Evolutionary conservation across 2,113 vertebrate species (phyloP), one percentile per base, ranked within the genome.

Genomic region (Conger conger): DNA sequence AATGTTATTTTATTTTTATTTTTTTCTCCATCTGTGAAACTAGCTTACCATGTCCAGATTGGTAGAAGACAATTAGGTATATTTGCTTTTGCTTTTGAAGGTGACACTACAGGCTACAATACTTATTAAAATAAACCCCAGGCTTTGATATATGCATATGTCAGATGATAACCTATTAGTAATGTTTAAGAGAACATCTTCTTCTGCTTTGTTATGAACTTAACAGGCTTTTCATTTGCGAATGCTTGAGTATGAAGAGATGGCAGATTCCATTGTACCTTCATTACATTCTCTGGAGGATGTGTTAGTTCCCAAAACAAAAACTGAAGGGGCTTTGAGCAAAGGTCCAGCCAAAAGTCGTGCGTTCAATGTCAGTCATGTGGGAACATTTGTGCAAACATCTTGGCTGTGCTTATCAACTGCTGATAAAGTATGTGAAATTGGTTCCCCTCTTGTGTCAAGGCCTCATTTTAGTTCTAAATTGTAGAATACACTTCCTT

Each of bases 361-460:
- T 50, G 53, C 86, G 89, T 90, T 87, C 85, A 90, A 88, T 93
- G 89, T 88, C 81, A 87, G 81, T 83, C 27, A 36, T 77, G 78
- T 89, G 88, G 86, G 6, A 87, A 86, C 86, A 42, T 86, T 87
- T 83, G 91, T 91, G 91, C 91, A 91, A 85, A 87, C 77, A 27
- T 81, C 82, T 42, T 81, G 87, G 81, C 78, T 54, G 53, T 85
- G 84, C 30, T 68, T 1, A 60, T 23, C 30, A 33, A 38, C 76
- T 85, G 77, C 82, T 86, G 91, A 78, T 35, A 79, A 77, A 68
- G 80, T 82, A 79, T 82, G 78, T 84, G 83, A 82, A 92, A 93
- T 92, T 86, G 88, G 90, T 92, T 93, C 84, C 88, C 85, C 86
- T 84, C 86, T 20, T 33, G 87, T 91, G 89, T 93, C 88, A 89